phyloP scores from a whole-genome alignment of 2,888 invertebrate genomes.

The Clusia tigrina region DNA sequence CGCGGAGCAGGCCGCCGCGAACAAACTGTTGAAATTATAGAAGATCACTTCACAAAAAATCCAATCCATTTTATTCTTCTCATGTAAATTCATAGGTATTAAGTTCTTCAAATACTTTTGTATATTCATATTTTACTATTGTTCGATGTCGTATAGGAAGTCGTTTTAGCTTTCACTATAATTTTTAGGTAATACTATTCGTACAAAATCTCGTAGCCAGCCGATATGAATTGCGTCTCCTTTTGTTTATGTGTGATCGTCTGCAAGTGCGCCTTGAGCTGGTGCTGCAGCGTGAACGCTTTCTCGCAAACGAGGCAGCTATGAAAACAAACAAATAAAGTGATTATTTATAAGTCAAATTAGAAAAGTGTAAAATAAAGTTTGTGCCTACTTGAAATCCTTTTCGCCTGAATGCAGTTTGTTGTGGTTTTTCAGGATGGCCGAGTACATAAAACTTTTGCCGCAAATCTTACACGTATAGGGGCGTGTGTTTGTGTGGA shows the following conservation, averaged over 20 bases:
- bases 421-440: slow-evolving; percentile 56
- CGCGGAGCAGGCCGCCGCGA: too few relatives aligned
- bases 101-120: neutral
- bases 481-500: slow-evolving; percentile 59
- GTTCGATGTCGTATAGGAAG: too few relatives aligned
- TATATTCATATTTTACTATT: neutral
- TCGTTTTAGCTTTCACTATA: too few relatives aligned
- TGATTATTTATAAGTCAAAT: neutral
- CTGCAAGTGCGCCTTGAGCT: slow-evolving; percentile 57
- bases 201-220: slow-evolving; percentile 40
- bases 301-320: slow-evolving; percentile 57
- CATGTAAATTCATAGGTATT: too few relatives aligned
- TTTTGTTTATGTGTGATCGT: slow-evolving; percentile 56
- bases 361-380: too few relatives aligned
- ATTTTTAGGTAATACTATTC: slow-evolving; percentile 20
- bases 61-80: too few relatives aligned
- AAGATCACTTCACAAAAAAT: too few relatives aligned
- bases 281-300: slow-evolving; percentile 57
- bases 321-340: slow-evolving; percentile 10
- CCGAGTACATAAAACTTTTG: slow-evolving; percentile 56
- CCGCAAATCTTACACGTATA: slow-evolving; percentile 55
- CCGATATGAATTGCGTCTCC: slow-evolving; percentile 41
- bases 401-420: slow-evolving; percentile 49
- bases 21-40: too few relatives aligned
- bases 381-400: slow-evolving; percentile 37